phyloP scores from a whole-genome alignment of 2,797 vertebrate genomes.

The Coregonus sp. region DNA sequence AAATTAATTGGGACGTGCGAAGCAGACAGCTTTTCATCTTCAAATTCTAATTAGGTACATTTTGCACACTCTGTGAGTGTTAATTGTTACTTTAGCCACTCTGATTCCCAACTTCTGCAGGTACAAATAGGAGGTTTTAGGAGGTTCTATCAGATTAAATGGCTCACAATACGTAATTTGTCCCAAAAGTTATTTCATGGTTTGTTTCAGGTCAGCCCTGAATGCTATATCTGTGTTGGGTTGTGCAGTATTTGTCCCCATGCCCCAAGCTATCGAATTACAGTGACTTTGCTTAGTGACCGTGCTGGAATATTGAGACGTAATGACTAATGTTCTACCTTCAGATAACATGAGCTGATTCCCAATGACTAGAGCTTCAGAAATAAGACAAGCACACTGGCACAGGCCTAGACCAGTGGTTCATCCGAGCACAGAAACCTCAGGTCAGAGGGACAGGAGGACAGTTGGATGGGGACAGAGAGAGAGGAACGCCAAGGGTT shows the following conservation, averaged over 20 bases:
- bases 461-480: neutral
- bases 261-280: neutral
- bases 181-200: neutral
- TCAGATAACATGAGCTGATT: conserved; percentile 2
- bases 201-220: neutral
- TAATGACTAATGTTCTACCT: neutral
- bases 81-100: conserved; percentile 40
- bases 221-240: neutral
- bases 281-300: neutral
- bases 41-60: conserved; percentile 66
- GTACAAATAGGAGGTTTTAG: neutral
- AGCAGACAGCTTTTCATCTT: conserved; percentile 69
- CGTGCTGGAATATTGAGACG: neutral
- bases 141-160: neutral
- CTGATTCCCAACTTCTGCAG: neutral
- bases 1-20: conserved; percentile 69
- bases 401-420: neutral
- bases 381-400: neutral
- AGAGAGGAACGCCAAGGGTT: neutral
- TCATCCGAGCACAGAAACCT: neutral
- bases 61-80: conserved; percentile 39
- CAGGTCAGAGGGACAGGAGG: neutral
- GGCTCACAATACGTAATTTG: neutral
- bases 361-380: neutral
- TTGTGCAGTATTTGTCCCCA: neutral